Evolutionary conservation across 2,113 vertebrate genomes (phyloP).

Genomic region (Brachyhypopomus gauderio): DNA sequence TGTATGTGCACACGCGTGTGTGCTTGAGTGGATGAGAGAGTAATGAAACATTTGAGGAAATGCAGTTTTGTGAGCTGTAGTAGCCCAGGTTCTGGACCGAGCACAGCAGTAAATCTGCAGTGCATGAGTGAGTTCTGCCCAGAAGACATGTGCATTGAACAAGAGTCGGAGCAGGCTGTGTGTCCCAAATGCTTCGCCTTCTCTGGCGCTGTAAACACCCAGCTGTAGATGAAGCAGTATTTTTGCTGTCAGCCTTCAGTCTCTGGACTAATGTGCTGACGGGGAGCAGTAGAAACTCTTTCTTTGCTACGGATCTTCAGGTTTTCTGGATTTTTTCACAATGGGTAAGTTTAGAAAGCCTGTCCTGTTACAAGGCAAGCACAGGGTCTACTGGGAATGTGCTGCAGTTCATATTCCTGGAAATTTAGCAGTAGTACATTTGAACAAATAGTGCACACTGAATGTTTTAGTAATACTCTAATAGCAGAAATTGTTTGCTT

Average conservation of each 20-base stretch:
- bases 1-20: background rate
- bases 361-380: background rate
- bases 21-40: background rate
- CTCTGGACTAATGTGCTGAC: conserved; percentile 11
- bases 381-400: background rate
- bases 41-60: conserved; percentile 28
- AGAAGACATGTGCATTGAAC: conserved; percentile 35
- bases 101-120: conserved; percentile 18
- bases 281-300: background rate
- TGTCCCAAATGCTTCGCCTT: background rate
- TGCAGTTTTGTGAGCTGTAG: conserved; percentile 28
- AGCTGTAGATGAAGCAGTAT: conserved; percentile 11
- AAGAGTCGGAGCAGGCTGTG: conserved; percentile 30
- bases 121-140: conserved; percentile 24
- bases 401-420: background rate
- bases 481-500: background rate
- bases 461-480: background rate
- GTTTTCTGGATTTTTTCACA: background rate
- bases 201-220: conserved; percentile 17
- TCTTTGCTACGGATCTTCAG: background rate
- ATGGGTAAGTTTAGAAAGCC: background rate
- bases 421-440: background rate
- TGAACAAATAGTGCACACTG: background rate
- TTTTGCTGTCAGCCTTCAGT: background rate
- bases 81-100: conserved; percentile 31